Percentiles rank a stretch among this genome's conserved stretches.
phyloP scores from a whole-genome alignment of 2,113 vertebrate genomes.

The Rhizomys pruinosus region DNA sequence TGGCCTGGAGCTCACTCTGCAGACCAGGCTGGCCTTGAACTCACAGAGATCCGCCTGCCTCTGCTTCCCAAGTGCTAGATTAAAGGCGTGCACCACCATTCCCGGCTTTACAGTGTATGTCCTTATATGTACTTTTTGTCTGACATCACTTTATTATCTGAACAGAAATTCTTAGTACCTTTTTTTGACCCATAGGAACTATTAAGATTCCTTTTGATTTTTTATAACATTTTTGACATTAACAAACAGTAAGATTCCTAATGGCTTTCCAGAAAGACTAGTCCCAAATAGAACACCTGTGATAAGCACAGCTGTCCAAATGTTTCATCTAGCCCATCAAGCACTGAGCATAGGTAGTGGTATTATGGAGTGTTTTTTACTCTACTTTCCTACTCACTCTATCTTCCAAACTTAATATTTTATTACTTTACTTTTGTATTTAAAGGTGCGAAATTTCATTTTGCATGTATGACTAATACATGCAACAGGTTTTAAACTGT shows the following conservation, averaged over 20 bases:
- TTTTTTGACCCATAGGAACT: background rate
- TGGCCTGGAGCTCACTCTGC: too few species aligned
- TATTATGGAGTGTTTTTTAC: background rate
- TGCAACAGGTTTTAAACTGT: background rate
- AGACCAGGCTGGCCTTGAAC: too few species aligned
- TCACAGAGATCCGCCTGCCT: too few species aligned
- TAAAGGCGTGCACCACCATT: too few species aligned
- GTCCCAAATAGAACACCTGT: background rate
- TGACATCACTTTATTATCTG: background rate
- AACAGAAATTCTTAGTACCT: background rate
- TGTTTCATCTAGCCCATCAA: background rate
- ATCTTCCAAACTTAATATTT: slow-evolving; percentile 22
- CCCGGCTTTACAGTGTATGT: background rate
- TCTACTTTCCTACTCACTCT: background rate
- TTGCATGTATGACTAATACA: background rate
- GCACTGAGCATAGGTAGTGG: background rate
- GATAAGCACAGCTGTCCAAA: background rate
- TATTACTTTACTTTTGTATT: slow-evolving; percentile 35
- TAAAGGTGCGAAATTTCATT: background rate
- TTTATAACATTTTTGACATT: too few species aligned
- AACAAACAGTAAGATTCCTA: background rate
- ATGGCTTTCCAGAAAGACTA: background rate
- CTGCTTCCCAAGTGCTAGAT: too few species aligned
- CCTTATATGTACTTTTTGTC: background rate
- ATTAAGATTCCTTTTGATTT: background rate